A percentile compares a stretch with the other conserved stretches of the same genome.
phyloP scores from a whole-genome alignment of 2,888 invertebrate genomes.

The Perdita meconis region DNA sequence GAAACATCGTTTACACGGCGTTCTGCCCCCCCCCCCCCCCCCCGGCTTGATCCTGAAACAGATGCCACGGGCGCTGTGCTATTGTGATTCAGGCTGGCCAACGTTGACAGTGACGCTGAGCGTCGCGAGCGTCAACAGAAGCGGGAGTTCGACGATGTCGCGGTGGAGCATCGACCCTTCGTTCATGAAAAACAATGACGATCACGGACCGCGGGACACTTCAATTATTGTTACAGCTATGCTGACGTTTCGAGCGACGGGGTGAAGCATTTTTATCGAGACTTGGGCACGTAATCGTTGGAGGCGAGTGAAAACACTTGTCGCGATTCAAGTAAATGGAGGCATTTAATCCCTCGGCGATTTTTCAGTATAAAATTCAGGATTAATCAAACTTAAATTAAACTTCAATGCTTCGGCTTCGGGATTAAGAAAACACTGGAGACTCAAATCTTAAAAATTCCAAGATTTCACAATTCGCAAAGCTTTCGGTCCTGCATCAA shows the following conservation, averaged over 20 bases:
- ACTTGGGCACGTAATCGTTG: background rate
- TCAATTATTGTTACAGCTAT: constrained; percentile 5
- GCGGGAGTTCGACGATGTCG: background rate
- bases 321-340: background rate
- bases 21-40: background rate
- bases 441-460: too few species aligned
- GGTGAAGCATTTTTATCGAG: background rate
- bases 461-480: too few species aligned
- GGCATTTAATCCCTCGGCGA: background rate
- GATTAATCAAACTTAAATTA: too few species aligned
- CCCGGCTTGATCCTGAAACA: constrained; percentile 30
- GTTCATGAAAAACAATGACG: background rate
- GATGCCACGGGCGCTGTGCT: constrained; percentile 25
- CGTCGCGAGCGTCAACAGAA: constrained; percentile 37
- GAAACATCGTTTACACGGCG: background rate
- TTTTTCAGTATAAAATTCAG: too few species aligned
- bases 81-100: constrained; percentile 36
- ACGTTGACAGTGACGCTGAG: constrained; percentile 16
- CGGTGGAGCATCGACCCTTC: constrained; percentile 14
- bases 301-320: background rate
- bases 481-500: background rate
- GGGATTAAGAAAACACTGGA: too few species aligned
- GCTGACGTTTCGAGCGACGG: background rate
- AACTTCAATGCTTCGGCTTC: too few species aligned
- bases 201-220: background rate